Percentiles rank a stretch among this genome's conserved stretches.
phyloP scores from a whole-genome alignment of 2,797 vertebrate genomes.

The Coracias cyanogaster region DNA sequence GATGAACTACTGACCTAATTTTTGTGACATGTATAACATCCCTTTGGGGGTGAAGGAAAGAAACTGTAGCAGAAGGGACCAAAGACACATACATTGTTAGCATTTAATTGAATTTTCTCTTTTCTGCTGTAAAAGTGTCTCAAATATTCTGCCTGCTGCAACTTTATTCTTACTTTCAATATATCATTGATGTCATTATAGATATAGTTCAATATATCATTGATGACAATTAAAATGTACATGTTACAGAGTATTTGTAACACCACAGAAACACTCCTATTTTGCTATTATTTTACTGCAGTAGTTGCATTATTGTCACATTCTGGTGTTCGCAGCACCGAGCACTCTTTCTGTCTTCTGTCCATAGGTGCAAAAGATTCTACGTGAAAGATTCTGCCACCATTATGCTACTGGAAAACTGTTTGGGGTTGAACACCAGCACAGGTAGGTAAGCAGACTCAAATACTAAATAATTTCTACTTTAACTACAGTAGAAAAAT shows the following conservation, averaged over 20 bases:
- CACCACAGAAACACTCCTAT: fast-evolving
- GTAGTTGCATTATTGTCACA: fast-evolving
- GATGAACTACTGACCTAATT: not conserved
- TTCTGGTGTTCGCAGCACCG: not conserved
- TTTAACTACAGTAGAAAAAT: not conserved
- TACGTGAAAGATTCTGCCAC: conserved; percentile 88
- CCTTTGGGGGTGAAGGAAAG: not conserved
- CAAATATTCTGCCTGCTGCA: not conserved
- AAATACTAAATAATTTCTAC: not conserved
- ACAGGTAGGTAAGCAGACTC: conserved; percentile 82
- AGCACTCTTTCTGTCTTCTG: not conserved
- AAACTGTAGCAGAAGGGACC: not conserved
- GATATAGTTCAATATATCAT: too few relatives aligned
- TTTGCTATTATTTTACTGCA: not conserved
- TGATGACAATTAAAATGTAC: not conserved
- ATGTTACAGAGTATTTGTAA: not conserved
- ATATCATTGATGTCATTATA: too few relatives aligned
- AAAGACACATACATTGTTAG: not conserved
- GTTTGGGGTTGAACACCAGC: conserved; percentile 86
- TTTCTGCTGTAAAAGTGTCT: not conserved
- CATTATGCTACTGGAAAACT: conserved; percentile 76
- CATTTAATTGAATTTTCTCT: not conserved
- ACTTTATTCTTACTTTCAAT: not conserved
- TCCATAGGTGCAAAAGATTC: conserved; percentile 83
- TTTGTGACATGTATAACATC: not conserved